Base-by-base conservation (phyloP, 2,797 vertebrate genomes). In the Leptatherina wallacei region DNA sequence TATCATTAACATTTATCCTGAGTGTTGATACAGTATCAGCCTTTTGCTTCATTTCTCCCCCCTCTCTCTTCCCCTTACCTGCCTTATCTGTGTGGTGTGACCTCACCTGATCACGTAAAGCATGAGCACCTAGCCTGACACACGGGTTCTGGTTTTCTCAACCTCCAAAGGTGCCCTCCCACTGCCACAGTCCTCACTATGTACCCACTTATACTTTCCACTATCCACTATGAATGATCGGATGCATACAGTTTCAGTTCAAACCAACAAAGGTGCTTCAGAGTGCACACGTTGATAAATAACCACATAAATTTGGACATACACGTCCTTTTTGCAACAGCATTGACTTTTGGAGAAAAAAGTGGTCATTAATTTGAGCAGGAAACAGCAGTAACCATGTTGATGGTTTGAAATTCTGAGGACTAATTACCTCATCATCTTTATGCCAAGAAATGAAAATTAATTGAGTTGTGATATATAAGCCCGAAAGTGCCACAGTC, bases 71-170 rank as follows among this genome's bases (percentile, higher is more conserved):
- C 65, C 52, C 77, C 68, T 76, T 73, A 84, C 80, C 69, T 73
- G 61, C 78, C 73, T 58, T 66, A 68, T 88, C 73, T 82, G 52
- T 82, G 85, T 89, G 81, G 78, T 61, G 77, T 88, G 85, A 86
- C 78, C 71, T 86, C 84, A 86, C 85, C 84, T 87, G 67, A 85
- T 61, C 68, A 63, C 74, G 77, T 73, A 78, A 82, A 85, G 90
- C 89, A 91, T 89, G 89, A 90, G 63, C 80, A 70, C 81, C 73
- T 86, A 70, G 22, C 74, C 6, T 75, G 75, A 86, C 69, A 69
- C 82, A 65, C 57, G 56, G 76, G 68, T 35, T n/a, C 72, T 49
- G 42, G 75, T 55, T 60, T 74, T 81, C 24, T 57, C 16, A 76
- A 55, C 52, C 76, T 42, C 24, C 6, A 36, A 55, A 66, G 67